Conservation (phyloP, 2,797 vertebrate species). For the Lagodon rhomboides region DNA sequence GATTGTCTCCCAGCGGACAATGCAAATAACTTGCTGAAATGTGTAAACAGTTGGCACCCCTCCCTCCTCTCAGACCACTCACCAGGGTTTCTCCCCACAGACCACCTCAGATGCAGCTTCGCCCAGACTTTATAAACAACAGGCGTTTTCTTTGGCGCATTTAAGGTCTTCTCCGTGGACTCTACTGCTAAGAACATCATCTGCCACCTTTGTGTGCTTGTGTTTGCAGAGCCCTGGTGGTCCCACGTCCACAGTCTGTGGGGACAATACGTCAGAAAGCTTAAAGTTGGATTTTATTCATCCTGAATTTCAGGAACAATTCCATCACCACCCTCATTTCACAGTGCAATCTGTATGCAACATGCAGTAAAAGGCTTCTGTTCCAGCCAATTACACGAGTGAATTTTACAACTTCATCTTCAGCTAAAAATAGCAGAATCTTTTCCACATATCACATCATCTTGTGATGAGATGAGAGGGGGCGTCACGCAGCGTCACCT, state of each 20-base stretch:
- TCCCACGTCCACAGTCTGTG: conserved; percentile 35
- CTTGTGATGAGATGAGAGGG: conserved; percentile 1
- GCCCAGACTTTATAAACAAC: conserved; percentile 65
- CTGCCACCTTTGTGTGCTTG: conserved; percentile 51
- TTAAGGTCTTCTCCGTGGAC: conserved; percentile 53
- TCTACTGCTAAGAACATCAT: conserved; percentile 55
- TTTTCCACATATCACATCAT: conserved; percentile 23
- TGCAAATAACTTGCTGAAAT: conserved; percentile 81
- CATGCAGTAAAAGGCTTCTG: not conserved
- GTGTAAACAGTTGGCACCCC: conserved; percentile 83
- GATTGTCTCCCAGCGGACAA: conserved; percentile 83
- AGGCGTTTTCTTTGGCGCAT: conserved; percentile 65
- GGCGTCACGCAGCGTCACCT: conserved; percentile 50
- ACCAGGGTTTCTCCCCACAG: conserved; percentile 52
- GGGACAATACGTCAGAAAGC: not conserved
- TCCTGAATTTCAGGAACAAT: conserved; percentile 3
- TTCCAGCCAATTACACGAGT: not conserved
- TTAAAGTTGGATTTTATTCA: not conserved
- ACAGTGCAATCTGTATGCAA: not conserved
- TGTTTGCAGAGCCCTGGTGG: conserved; percentile 53
- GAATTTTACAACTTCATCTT: not conserved
- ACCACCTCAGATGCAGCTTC: conserved; percentile 73
- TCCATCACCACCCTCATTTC: not conserved
- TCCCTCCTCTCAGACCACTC: conserved; percentile 53
- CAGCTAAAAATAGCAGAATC: not conserved